phyloP scores from a whole-genome alignment of 1,140 invertebrate species.

The Zaprionus vittiger region DNA sequence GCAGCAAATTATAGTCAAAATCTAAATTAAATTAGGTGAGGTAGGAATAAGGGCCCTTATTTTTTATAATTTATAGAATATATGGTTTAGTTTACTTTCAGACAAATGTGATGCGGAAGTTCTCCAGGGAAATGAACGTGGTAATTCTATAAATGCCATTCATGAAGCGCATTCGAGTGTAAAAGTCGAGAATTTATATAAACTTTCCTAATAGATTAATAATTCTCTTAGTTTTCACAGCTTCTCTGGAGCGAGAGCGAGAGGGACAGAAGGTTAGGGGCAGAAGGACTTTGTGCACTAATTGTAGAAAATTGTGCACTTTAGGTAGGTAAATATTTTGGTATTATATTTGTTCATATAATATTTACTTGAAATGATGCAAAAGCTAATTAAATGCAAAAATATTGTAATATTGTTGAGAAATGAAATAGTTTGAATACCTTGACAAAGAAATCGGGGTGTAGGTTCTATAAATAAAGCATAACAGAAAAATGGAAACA shows the following conservation, averaged over 20 bases:
- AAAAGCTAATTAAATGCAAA: conserved; percentile 75
- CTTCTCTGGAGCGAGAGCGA: conserved; percentile 1
- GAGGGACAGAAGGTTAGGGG: conserved; percentile 6
- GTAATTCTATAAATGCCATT: not conserved
- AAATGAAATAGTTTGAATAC: conserved; percentile 77
- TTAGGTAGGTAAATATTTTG: conserved; percentile 19
- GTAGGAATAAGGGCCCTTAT: not conserved
- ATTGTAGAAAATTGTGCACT: conserved; percentile 46
- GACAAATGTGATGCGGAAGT: not conserved
- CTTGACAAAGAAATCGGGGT: conserved; percentile 84
- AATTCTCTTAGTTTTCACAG: not conserved
- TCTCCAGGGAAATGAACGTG: not conserved
- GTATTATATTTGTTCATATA: conserved; percentile 34
- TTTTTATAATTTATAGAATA: not conserved
- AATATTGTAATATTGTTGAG: conserved; percentile 54
- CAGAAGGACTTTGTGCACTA: conserved; percentile 42
- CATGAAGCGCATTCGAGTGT: not conserved
- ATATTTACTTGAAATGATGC: conserved; percentile 67
- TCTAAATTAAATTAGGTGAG: not conserved
- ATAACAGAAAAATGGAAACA: conserved; percentile 74
- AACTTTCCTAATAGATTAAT: not conserved
- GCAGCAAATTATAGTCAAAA: conserved; percentile 20
- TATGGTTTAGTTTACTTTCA: not conserved
- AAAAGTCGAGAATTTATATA: not conserved
- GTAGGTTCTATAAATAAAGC: conserved; percentile 84